These are phyloP conservation scores for Athrips mouffetella DNA, from an alignment of 2,888 invertebrate genomes.

Conservation along the genomic window DNA sequence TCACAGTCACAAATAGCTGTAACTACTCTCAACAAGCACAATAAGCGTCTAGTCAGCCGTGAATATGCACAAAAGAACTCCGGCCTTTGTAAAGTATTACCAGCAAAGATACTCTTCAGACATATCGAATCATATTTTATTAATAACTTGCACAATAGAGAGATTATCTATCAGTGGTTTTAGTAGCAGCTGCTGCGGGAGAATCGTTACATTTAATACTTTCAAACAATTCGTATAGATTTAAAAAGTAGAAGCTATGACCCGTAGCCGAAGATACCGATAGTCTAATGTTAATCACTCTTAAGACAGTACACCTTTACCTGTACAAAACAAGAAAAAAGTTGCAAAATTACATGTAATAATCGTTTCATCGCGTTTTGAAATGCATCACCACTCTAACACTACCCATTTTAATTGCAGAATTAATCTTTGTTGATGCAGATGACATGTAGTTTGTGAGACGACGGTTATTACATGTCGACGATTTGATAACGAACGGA, in stretches of 20 bases:
- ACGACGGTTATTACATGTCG: constrained; percentile 56
- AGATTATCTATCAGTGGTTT: constrained; percentile 70
- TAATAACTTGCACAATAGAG: constrained; percentile 71
- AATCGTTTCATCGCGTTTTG: constrained; percentile 16
- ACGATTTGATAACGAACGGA: constrained; percentile 55
- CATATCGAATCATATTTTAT: constrained; percentile 74
- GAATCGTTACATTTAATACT: constrained; percentile 3
- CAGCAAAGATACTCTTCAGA: constrained; percentile 53
- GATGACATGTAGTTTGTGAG: constrained; percentile 40
- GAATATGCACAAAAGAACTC: constrained; percentile 60
- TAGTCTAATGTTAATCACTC: background rate
- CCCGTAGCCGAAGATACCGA: too few species aligned
- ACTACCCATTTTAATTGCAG: constrained; percentile 36
- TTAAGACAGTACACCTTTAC: constrained; percentile 11
- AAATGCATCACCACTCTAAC: constrained; percentile 11
- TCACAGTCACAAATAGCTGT: background rate
- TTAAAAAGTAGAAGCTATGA: too few species aligned
- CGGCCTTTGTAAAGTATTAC: constrained; percentile 62
- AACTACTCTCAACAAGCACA: constrained; percentile 32
- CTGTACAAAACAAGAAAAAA: background rate
- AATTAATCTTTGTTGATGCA: constrained; percentile 46
- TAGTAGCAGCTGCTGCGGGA: constrained; percentile 58
- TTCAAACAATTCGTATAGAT: background rate
- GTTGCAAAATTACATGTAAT: constrained; percentile 16
- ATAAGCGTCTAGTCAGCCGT: constrained; percentile 63